These are phyloP conservation scores for Amazona vittata DNA, from an alignment of 2,113 vertebrate genomes.

Conservation along the genomic window DNA sequence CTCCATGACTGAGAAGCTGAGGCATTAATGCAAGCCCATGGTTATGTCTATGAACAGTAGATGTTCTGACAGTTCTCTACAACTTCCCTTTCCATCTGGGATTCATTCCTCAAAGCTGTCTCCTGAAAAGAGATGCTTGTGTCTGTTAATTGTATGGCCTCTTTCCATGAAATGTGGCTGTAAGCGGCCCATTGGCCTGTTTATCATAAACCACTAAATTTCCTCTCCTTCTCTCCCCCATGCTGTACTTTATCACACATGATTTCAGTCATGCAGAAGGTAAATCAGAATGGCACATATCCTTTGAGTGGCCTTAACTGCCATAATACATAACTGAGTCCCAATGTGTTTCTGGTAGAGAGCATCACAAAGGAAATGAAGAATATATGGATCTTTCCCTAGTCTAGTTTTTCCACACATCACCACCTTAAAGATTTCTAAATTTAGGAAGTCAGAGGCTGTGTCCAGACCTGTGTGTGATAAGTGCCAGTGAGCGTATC, in stretches of 20 bases:
- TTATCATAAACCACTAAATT: background rate
- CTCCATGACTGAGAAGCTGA: background rate
- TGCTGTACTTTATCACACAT: background rate
- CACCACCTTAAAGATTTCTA: background rate
- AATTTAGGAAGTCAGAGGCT: background rate
- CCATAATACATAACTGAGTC: background rate
- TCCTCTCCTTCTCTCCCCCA: background rate
- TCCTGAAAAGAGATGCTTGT: background rate
- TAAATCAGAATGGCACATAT: background rate
- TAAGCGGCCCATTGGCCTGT: background rate
- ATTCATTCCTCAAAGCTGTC: background rate
- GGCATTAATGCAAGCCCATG: fast-evolving
- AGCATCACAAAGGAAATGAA: background rate
- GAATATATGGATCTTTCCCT: background rate
- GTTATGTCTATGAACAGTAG: background rate
- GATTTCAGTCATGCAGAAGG: background rate
- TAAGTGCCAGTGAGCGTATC: background rate
- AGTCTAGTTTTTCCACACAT: background rate
- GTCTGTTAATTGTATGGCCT: background rate
- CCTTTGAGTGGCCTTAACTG: background rate
- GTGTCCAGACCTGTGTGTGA: background rate
- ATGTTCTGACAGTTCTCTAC: background rate
- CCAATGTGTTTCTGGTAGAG: background rate
- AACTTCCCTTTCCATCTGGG: background rate
- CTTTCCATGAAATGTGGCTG: background rate